A percentile compares a stretch with the other conserved stretches of the same genome.
Conservation (phyloP, 2,113 vertebrate genomes). For the Pomatorhinus ruficollis region DNA sequence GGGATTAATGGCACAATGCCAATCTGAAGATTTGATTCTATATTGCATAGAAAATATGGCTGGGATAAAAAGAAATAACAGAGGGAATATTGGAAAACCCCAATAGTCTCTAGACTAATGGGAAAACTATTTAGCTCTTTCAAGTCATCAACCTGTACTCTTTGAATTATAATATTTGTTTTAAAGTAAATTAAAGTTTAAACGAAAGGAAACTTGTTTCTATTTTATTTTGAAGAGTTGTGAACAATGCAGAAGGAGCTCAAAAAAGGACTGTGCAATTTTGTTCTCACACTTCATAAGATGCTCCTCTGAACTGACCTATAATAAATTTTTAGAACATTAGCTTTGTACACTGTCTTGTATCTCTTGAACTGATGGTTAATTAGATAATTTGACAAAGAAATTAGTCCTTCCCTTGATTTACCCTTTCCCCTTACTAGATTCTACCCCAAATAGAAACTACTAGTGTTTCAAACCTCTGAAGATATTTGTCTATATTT, state of each 20-base stretch:
- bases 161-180: neutral
- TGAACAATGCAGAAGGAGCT: neutral
- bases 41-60: neutral
- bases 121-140: neutral
- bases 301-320: neutral
- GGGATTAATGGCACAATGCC: neutral
- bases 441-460: neutral
- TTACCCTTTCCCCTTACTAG: neutral
- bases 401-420: neutral
- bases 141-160: neutral
- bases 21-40: neutral
- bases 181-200: neutral
- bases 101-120: neutral
- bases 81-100: neutral
- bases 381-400: neutral
- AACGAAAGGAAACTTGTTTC: neutral
- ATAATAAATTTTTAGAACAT: neutral
- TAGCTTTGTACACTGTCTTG: neutral
- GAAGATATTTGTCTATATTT: neutral
- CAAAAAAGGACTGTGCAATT: neutral
- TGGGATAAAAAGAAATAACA: neutral
- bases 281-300: neutral
- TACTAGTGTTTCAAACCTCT: neutral
- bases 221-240: neutral
- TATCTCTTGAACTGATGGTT: neutral